Evolutionary conservation across 2,888 invertebrate genomes (phyloP), one percentile per base, ranked within the genome.

Genomic region (Stramonita haemastoma): DNA sequence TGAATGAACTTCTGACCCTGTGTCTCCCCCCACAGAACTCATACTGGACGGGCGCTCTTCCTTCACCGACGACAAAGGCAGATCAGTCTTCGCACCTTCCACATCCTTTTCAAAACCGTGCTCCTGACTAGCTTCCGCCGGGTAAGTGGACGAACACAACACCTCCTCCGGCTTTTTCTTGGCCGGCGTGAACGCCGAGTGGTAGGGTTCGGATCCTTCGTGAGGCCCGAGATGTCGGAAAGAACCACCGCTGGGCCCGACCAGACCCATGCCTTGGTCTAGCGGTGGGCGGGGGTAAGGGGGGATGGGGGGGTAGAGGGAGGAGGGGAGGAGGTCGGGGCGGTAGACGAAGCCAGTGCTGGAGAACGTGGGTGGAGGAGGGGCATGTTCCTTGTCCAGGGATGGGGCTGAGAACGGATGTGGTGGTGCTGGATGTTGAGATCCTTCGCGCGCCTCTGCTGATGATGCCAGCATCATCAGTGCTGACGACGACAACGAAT

Each of bases 381-480:
- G 83, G 0, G 66, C 19, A 36, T 83, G 32, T 46, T 94, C 94
- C 91, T 94, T 94, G 86, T 93, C 94, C 83, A 92, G 89, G 32
- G 89, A 90, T 77, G 92, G 92, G 32, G 92, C 92, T 11, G 93
- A 91, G 90, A 92, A 94, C 36, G 92, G 92, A 60, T 92, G 93
- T n/a, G 89, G 91, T 56, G 92, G 91, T 19, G 92, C 92, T 4
- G 93, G 93, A 32, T 93, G 87, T 32, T 94, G 90, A 8, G 91
- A 91, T 15, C 93, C 93, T 83, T 95, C 95, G 66, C 94, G 94
- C 56, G 94, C 94, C 89, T 95, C 95, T 56, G 94, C 94, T 60
- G 94, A 94, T 2, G 94, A 94, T 32, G 95, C 95, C 90, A 95
- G 91, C 70, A 95, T 94, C 95, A 95, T 95, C 84, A 95, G 91